A percentile compares a stretch with the other conserved stretches of the same genome.
Conservation (phyloP, 2,113 vertebrate genomes). For the Mormyrus lacerda region DNA sequence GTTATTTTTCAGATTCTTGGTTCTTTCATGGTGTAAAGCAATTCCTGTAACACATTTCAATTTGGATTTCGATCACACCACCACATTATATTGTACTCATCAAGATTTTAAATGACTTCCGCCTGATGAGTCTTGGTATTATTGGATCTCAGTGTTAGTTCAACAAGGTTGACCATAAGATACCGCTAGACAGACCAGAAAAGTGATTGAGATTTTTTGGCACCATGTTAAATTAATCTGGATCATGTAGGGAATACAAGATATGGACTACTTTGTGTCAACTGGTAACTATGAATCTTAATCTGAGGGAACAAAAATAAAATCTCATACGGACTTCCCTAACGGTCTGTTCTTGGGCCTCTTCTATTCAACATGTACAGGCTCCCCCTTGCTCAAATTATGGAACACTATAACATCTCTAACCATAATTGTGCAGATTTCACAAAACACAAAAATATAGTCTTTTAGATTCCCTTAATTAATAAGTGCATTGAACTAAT, state of each 20-base stretch:
- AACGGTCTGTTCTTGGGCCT: not conserved
- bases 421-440: too few relatives aligned
- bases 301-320: not conserved
- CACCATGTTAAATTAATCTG: not conserved
- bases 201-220: not conserved
- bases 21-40: not conserved
- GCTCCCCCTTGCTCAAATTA: too few relatives aligned
- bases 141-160: not conserved
- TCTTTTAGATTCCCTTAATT: too few relatives aligned
- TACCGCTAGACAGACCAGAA: not conserved
- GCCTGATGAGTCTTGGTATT: not conserved
- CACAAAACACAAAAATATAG: too few relatives aligned
- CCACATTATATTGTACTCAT: not conserved
- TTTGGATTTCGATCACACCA: not conserved
- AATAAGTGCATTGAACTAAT: too few relatives aligned
- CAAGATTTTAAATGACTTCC: not conserved
- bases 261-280: not conserved
- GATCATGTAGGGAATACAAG: not conserved
- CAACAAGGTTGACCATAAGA: not conserved
- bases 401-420: too few relatives aligned
- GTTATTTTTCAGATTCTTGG: not conserved
- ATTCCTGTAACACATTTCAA: not conserved
- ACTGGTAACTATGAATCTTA: not conserved
- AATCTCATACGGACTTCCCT: not conserved
- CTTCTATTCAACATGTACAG: too few relatives aligned